phyloP scores from a whole-genome alignment of 1,140 invertebrate species.

The Hyposmocoma kahamanoa region DNA sequence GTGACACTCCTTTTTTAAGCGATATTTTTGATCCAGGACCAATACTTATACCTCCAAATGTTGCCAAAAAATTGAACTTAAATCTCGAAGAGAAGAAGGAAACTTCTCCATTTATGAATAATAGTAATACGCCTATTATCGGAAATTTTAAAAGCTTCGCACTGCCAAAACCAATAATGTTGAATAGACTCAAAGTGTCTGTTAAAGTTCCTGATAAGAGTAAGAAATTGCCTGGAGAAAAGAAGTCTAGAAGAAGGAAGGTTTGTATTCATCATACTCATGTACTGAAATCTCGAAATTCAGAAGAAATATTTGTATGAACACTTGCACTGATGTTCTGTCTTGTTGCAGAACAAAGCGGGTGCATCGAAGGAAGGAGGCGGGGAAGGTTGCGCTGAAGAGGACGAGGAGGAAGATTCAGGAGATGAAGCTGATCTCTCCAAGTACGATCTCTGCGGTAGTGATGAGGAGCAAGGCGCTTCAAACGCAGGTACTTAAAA shows the following conservation, averaged over 20 bases:
- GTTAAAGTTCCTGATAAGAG: constrained; percentile 51
- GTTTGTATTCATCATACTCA: constrained; percentile 42
- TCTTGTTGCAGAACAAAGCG: constrained; percentile 45
- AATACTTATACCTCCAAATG: constrained; percentile 36
- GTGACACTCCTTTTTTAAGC: constrained; percentile 64
- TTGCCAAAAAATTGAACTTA: constrained; percentile 45
- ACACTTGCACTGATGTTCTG: too few relatives aligned
- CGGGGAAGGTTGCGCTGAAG: constrained; percentile 23
- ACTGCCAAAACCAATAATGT: constrained; percentile 65
- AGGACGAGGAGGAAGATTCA: constrained; percentile 62
- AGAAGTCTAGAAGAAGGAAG: constrained; percentile 46
- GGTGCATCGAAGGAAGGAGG: constrained; percentile 29
- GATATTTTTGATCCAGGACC: constrained; percentile 71
- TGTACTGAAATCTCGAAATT: too few relatives aligned
- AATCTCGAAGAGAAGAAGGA: constrained; percentile 41
- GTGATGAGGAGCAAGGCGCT: constrained; percentile 57
- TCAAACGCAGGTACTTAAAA: constrained; percentile 55
- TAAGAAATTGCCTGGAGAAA: constrained; percentile 27
- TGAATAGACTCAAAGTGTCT: constrained; percentile 65
- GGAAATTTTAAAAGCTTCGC: constrained; percentile 72
- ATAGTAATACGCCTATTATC: constrained; percentile 56
- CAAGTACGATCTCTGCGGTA: constrained; percentile 71
- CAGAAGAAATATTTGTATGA: too few relatives aligned
- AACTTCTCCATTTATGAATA: constrained; percentile 21
- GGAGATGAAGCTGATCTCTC: constrained; percentile 68